These are phyloP conservation scores for Malacoctenus gilli DNA, from an alignment of 2,797 vertebrate species.

Conservation along the genomic window DNA sequence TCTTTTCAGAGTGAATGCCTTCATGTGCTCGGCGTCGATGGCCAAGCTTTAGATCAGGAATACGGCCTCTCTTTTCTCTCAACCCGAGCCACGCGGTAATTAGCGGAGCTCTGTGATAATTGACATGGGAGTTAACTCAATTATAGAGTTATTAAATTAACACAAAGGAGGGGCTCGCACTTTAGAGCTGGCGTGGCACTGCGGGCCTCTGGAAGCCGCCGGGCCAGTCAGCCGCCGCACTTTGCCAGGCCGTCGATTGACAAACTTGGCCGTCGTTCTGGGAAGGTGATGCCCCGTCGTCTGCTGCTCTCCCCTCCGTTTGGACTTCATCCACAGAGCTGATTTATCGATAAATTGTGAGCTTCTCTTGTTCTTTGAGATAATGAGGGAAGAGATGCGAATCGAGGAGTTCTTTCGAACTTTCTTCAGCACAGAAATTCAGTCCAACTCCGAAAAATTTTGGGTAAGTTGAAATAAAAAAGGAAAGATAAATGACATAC, in stretches of 20 bases:
- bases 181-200: conserved; percentile 64
- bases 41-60: conserved; percentile 53
- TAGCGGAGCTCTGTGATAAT: conserved; percentile 69
- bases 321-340: conserved; percentile 19
- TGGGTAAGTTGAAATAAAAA: no score
- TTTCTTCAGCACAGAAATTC: no score
- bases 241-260: conserved; percentile 56
- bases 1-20: conserved; percentile 27
- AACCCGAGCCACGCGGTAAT: conserved; percentile 66
- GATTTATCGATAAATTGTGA: conserved; percentile 33
- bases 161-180: conserved; percentile 66
- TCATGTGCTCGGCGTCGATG: conserved; percentile 47
- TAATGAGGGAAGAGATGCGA: no score
- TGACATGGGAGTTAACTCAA: conserved; percentile 73
- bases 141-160: conserved; percentile 78
- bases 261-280: conserved; percentile 64
- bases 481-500: no score
- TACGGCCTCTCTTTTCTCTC: conserved; percentile 50
- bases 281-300: conserved; percentile 62
- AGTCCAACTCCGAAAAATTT: no score
- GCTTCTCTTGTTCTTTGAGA: no score
- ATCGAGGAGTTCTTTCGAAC: no score
- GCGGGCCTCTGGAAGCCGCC: conserved; percentile 40
- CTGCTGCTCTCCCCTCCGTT: conserved; percentile 41
- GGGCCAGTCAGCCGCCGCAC: conserved; percentile 58